Conservation (phyloP, 2,113 vertebrate species). For the Panthera uncia region DNA sequence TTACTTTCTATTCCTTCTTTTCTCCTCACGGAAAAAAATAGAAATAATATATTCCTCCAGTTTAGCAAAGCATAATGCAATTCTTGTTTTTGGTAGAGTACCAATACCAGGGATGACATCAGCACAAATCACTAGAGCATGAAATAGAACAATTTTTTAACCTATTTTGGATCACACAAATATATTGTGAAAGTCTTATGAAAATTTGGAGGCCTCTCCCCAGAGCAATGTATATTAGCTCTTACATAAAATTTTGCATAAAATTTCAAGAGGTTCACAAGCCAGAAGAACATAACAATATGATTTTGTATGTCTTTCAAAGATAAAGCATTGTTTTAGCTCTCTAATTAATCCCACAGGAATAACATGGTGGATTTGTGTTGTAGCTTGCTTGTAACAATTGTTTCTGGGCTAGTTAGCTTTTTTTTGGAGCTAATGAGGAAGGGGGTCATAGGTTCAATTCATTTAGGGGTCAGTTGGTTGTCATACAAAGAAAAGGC, state of each 20-base stretch:
- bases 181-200: slow-evolving; percentile 34
- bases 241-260: slow-evolving; percentile 70
- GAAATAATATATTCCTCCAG: slow-evolving; percentile 18
- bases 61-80: slow-evolving; percentile 47
- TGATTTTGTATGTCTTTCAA: slow-evolving; percentile 77
- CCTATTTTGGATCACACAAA: slow-evolving; percentile 45
- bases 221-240: slow-evolving; percentile 59
- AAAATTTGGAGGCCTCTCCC: slow-evolving; percentile 60
- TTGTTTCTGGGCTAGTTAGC: slow-evolving; percentile 76
- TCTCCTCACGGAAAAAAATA: neutral
- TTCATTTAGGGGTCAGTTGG: slow-evolving; percentile 80
- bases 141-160: slow-evolving; percentile 43
- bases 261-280: slow-evolving; percentile 69
- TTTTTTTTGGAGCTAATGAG: slow-evolving; percentile 75
- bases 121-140: slow-evolving; percentile 52
- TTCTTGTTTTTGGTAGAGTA: slow-evolving; percentile 37
- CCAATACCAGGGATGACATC: slow-evolving; percentile 49
- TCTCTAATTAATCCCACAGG: slow-evolving; percentile 80
- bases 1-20: slow-evolving; percentile 40
- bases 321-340: slow-evolving; percentile 76
- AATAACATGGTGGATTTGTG: slow-evolving; percentile 73
- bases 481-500: slow-evolving; percentile 74
- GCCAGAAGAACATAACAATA: slow-evolving; percentile 67
- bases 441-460: slow-evolving; percentile 73
- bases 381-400: slow-evolving; percentile 77